phyloP scores from a whole-genome alignment of 2,888 invertebrate genomes.

The Cremastinae sp. region DNA sequence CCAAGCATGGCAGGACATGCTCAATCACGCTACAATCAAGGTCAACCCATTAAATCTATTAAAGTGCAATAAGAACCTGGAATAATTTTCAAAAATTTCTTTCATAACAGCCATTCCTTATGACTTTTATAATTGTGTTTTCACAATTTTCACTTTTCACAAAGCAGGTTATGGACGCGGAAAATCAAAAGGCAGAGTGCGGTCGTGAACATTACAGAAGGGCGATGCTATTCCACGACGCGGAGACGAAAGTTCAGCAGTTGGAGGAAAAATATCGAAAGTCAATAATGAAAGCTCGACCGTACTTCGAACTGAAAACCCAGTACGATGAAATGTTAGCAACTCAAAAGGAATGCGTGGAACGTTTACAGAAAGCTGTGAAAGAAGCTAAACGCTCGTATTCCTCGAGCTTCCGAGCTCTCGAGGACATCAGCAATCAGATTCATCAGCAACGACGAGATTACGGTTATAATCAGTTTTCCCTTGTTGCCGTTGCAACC shows the following conservation, averaged over 20 bases:
- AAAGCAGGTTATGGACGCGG: conserved; percentile 95
- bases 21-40: conserved; percentile 97
- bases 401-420: conserved; percentile 89
- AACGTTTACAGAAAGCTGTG: conserved; percentile 90
- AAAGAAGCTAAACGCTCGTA: conserved; percentile 90
- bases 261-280: conserved; percentile 91
- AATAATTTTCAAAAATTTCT: too few species aligned
- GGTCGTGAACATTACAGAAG: conserved; percentile 93
- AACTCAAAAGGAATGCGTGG: conserved; percentile 92
- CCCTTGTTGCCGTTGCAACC: not conserved
- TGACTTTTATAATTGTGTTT: too few species aligned
- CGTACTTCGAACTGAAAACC: conserved; percentile 95
- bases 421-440: conserved; percentile 96
- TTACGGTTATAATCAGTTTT: conserved; percentile 79
- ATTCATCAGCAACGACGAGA: conserved; percentile 88
- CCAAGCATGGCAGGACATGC: conserved; percentile 98
- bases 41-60: too few species aligned
- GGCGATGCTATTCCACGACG: conserved; percentile 89
- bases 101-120: too few species aligned
- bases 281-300: conserved; percentile 91
- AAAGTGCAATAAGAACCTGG: too few species aligned
- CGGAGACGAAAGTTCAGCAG: conserved; percentile 90
- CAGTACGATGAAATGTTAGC: conserved; percentile 92
- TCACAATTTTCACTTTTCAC: too few species aligned
- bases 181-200: conserved; percentile 93